Evolutionary conservation across 1,140 invertebrate species (phyloP), one percentile per base, ranked within the genome.

Genomic region (Polyergus mexicanus): DNA sequence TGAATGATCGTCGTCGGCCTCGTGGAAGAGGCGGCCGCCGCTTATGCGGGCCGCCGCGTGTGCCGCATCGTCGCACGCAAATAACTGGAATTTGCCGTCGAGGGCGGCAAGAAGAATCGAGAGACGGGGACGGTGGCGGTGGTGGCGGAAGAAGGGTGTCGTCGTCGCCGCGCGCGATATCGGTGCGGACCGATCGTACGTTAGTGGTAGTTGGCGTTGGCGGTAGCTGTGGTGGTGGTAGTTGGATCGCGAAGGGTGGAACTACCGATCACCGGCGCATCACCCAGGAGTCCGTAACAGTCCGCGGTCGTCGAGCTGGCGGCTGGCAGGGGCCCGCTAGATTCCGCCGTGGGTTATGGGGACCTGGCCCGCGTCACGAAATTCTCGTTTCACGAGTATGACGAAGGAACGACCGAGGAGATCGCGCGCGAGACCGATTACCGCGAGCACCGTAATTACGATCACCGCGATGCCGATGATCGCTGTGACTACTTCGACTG

Each of bases 1-100:
- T 90, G 89, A 90, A 90, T 89, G 89, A 87, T 90, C 89, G 89
- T 90, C 86, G 85, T 89, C 88, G 75, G 89, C 88, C 88, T 90
- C 88, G 88, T 90, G 88, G 88, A 89, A 87, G 88, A 90, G 88
- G 88, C 88, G 88, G 85, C 63, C 78, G 71, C 88, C 88, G 88
- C 88, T 90, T 89, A 87, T 90, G 89, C 89, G 89, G 86, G 85
- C 80, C 85, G 88, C 75, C 88, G 88, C 84, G 85, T 68, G 88
- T 87, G 85, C 85, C 80, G 81, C 86, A 89, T 87, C 85, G 75
- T 89, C 89, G 80, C 25, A 74, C 71, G 76, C 77, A 85, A 86
- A 84, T 84, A 83, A 89, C 78, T 25, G 74, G 72, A 68, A 71
- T 74, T 56, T 74, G 87, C 65, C 62, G 68, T 44, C 74, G 75